Evolutionary conservation across 1,140 invertebrate species (phyloP).

Genomic region (Lucilia sericata): DNA sequence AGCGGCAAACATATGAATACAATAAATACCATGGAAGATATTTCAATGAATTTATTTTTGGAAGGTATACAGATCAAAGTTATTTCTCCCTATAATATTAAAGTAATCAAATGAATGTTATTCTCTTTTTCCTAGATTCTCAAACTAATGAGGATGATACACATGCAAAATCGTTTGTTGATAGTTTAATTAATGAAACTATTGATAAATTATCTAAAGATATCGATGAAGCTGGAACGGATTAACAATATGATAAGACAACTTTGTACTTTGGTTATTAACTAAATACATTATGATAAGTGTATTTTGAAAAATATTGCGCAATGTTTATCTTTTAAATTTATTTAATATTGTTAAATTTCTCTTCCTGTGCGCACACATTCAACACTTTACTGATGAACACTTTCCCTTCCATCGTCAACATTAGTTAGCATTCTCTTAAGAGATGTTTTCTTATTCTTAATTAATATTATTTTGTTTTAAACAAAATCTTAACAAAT

Average conservation of each 20-base stretch:
- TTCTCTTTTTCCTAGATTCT: slow-evolving; percentile 16
- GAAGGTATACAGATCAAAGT: neutral
- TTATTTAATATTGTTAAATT: neutral
- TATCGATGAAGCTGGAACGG: slow-evolving; percentile 4
- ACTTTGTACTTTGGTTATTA: neutral
- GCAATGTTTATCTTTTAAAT: too few species aligned
- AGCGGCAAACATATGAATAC: neutral
- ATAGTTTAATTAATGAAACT: slow-evolving; percentile 40
- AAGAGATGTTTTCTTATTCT: too few species aligned
- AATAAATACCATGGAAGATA: slow-evolving; percentile 1
- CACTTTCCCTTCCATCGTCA: too few species aligned
- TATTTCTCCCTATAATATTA: neutral
- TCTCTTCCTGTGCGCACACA: neutral
- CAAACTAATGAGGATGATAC: slow-evolving; percentile 29
- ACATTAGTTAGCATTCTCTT: too few species aligned
- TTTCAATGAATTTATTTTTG: slow-evolving; percentile 35
- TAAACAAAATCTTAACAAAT: slow-evolving; percentile 3
- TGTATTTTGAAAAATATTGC: neutral
- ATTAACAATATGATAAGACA: neutral
- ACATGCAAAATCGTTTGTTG: slow-evolving; percentile 13
- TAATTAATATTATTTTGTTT: slow-evolving; percentile 2
- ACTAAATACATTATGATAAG: neutral
- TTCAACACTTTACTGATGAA: too few species aligned
- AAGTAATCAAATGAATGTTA: neutral
- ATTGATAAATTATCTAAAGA: slow-evolving; percentile 11